phyloP scores from a whole-genome alignment of 64 coral and sea anemone species.

The Cladopsammia gracilis region DNA sequence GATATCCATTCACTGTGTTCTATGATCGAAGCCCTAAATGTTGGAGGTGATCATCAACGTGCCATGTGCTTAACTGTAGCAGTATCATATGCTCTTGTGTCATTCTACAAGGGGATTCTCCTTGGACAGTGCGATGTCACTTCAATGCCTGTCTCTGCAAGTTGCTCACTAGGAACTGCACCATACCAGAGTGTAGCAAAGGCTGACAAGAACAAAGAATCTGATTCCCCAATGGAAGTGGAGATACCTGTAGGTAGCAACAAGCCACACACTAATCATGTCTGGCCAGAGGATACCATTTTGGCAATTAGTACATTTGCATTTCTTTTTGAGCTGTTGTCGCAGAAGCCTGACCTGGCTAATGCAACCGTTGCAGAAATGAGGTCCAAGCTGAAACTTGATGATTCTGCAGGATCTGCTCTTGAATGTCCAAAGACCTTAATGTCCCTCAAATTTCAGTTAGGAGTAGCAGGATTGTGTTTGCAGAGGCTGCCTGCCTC shows the following conservation, averaged over 20 bases:
- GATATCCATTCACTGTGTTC: constrained; percentile 61
- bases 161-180: constrained; percentile 6
- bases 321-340: constrained; percentile 69
- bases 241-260: neutral
- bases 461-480: constrained; percentile 78
- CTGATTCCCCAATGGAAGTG: neutral
- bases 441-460: constrained; percentile 78
- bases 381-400: constrained; percentile 8
- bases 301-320: constrained; percentile 64
- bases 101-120: constrained; percentile 11
- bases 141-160: constrained; percentile 10
- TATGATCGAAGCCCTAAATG: constrained; percentile 57
- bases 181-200: neutral
- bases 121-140: neutral
- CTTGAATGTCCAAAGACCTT: constrained; percentile 5
- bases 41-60: neutral
- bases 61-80: constrained; percentile 42
- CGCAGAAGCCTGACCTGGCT: constrained; percentile 24
- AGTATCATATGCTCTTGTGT: constrained; percentile 17
- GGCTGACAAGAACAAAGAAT: neutral
- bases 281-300: constrained; percentile 78
- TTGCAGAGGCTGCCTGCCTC: constrained; percentile 78
- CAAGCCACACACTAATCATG: neutral
- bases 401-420: neutral
- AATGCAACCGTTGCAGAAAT: constrained; percentile 44